phyloP scores from a whole-genome alignment of 2,797 vertebrate genomes.

The Limosa lapponica region DNA sequence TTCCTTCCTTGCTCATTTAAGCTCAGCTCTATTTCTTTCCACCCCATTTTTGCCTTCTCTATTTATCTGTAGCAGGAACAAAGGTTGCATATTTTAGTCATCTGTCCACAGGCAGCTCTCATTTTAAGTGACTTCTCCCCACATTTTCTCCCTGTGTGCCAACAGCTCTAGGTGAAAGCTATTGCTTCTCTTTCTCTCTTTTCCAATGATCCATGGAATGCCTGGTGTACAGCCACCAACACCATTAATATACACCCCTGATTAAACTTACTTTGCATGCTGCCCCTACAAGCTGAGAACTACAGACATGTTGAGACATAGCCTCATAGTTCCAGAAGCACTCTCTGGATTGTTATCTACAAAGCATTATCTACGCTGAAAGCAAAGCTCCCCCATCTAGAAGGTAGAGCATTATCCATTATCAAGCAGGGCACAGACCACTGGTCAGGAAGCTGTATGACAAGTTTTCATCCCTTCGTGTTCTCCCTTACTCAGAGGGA shows the following conservation, averaged over 20 bases:
- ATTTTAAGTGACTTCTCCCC: not conserved
- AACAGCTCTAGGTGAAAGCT: not conserved
- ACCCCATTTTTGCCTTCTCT: rapidly evolving
- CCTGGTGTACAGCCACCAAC: not conserved
- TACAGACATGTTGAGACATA: not conserved
- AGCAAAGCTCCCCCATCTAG: not conserved
- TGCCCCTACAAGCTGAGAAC: not conserved
- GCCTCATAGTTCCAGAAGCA: not conserved
- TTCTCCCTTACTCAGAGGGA: not conserved
- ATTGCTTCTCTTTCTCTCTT: not conserved
- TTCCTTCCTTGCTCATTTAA: not conserved
- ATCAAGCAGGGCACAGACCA: not conserved
- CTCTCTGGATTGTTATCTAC: not conserved
- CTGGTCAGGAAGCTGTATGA: not conserved
- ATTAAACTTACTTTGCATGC: not conserved
- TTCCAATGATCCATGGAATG: not conserved
- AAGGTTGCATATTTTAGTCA: not conserved
- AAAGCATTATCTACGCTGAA: not conserved
- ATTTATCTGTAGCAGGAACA: not conserved
- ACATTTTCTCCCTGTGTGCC: not conserved
- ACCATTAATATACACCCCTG: rapidly evolving
- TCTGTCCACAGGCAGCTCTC: not conserved
- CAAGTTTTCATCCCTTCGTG: not conserved
- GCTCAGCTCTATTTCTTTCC: not conserved
- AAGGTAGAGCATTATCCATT: not conserved